Evolutionary conservation across 2,113 vertebrate species (phyloP), one percentile per base, ranked within the genome.

Genomic region (Vireo altiloquus): DNA sequence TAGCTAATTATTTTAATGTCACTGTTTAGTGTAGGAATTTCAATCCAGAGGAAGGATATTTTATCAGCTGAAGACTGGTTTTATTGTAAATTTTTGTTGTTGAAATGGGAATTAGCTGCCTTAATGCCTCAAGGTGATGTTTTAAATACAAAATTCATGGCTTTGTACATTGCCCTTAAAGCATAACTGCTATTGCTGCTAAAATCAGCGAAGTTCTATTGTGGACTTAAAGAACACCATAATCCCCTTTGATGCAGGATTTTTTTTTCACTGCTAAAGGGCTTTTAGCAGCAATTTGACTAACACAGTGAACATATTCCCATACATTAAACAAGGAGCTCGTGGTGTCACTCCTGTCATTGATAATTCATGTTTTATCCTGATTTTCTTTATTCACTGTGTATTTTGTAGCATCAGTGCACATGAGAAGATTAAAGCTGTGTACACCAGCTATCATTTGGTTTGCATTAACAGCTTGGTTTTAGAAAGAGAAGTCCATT

Each of bases 201-300:
- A 70, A 52, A 61, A 69, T 61, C 74, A 80, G 33, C 6, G 3
- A 66, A 78, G 21, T 78, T 82, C 47, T 76, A 1, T 23, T 82
- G n/a, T 35, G 14, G 74, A 53, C 13, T 89, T 89, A 78, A 60
- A 53, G 46, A 94, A 91, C 22, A 49, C 20, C 53, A 20, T 65
- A 96, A 96, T 94, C 92, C 61, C 92, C 66, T 95, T 91, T 82
- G 63, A 63, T 76, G 70, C 33, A 61, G 74, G 37, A 68, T 22
- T 70, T 89, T 44, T 57, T 92, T 91, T 69, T 30, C 35, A 35
- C 37, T 53, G 61, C 39, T 90, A 66, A 79, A 61, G 27, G 63
- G 50, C 70, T 92, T 94, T 94, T 85, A 85, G 61, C 53, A 89
- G 30, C 20, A 72, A 42, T 89, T 95, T 87, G 66, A 69, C 30